phyloP scores from a whole-genome alignment of 2,113 vertebrate species.

The Cepphus grylle region DNA sequence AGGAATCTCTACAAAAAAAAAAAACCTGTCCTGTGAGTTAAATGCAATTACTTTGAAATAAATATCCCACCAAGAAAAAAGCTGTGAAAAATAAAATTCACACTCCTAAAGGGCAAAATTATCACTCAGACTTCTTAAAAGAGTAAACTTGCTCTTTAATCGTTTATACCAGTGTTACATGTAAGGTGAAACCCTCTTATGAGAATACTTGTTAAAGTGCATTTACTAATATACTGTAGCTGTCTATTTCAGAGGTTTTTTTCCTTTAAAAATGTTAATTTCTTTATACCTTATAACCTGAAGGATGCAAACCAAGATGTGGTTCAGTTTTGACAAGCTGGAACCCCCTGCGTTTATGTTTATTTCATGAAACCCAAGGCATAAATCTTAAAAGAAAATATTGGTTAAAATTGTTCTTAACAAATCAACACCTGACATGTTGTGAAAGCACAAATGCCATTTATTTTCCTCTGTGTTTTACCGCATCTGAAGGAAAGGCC shows the following conservation, averaged over 20 bases:
- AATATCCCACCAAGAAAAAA: conserved; percentile 62
- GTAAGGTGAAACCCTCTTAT: conserved; percentile 74
- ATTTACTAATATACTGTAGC: conserved; percentile 44
- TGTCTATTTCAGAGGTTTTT: conserved; percentile 49
- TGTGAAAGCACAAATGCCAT: not conserved
- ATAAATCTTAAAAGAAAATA: conserved; percentile 31
- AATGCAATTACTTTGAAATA: conserved; percentile 52
- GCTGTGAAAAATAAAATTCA: conserved; percentile 73
- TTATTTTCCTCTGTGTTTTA: not conserved
- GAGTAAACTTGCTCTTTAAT: conserved; percentile 68
- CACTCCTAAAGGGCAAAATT: conserved; percentile 71
- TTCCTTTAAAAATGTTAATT: conserved; percentile 47
- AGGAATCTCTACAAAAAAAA: not conserved
- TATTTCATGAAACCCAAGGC: not conserved
- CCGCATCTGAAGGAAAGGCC: not conserved
- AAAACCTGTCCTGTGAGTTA: not conserved
- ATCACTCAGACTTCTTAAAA: conserved; percentile 74
- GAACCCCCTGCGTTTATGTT: not conserved
- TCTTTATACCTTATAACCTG: conserved; percentile 22
- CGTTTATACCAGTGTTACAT: conserved; percentile 17
- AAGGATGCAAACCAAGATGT: conserved; percentile 9
- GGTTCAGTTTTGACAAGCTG: not conserved
- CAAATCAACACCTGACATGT: not conserved
- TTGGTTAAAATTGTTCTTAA: not conserved
- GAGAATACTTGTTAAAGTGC: conserved; percentile 63